Base-by-base conservation (phyloP, 1,140 invertebrate species). In the Drosophila teissieri region DNA sequence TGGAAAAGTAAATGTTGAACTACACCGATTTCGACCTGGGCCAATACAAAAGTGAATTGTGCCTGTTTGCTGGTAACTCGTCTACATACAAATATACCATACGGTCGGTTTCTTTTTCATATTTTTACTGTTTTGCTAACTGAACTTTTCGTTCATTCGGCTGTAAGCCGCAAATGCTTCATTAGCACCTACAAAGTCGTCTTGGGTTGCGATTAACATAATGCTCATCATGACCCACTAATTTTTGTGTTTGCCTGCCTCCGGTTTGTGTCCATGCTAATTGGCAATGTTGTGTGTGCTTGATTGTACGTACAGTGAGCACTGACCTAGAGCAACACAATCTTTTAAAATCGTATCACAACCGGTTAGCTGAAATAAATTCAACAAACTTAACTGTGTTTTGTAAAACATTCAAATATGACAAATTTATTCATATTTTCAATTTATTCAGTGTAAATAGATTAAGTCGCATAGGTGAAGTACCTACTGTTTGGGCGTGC, bases 241-340 rank as follows among this genome's bases (percentile, higher is more conserved):
- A 88, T 56, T 52, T 81, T 48, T 52, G 31, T 76, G 31, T 62
- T 65, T 75, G 69, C 44, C 14, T 49, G 58, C 61, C 57, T 55
- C 45, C 80, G 79, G 83, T 88, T 88, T 70, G 84, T 73, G 79
- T 86, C 75, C 60, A 65, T 61, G 79, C 83, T 86, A 88, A 86
- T 77, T 73, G 73, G 34, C 24, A 48, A 34, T 40, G 34, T 15
- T 19, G 14, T 19, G 34, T 42, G 24, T 36, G 42, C 11, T 36
- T 27, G 24, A 31, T 31, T 3, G 46, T 74, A 63, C 70, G 46
- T 74, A 63, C 70, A 46, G 67, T 55, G 40, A 36, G 15, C 15
- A 54, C 37, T 48, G 46, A 4, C 36, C 54, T 51, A 36, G 1
- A n/a, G 46, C 36, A 46, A 39, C 36, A 7, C 61, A 5, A 3